phyloP scores from a whole-genome alignment of 2,888 invertebrate species.

The Tuberolachnus salignus region DNA sequence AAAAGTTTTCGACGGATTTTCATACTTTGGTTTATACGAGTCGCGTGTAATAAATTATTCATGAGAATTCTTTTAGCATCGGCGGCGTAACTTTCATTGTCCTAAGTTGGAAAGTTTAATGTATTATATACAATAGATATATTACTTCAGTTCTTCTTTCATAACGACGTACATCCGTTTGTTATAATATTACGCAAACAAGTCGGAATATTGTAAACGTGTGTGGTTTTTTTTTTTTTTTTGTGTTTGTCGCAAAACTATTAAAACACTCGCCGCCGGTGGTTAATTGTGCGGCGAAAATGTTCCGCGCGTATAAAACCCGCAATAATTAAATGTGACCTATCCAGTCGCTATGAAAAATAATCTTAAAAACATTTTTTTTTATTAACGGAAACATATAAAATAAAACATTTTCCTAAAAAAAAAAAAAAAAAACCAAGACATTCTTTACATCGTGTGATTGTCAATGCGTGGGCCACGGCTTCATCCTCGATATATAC shows the following conservation, averaged over 20 bases:
- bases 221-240: too few species aligned
- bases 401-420: too few species aligned
- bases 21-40: conserved; percentile 31
- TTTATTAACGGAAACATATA: too few species aligned
- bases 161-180: conserved; percentile 1
- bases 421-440: too few species aligned
- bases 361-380: too few species aligned
- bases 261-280: neutral
- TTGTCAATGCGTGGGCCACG: too few species aligned
- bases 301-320: too few species aligned
- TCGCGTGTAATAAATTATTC: conserved; percentile 38
- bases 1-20: conserved; percentile 26
- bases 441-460: too few species aligned
- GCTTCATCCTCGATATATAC: too few species aligned
- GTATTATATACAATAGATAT: too few species aligned
- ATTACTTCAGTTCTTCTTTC: conserved; percentile 14
- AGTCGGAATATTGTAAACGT: conserved; percentile 12
- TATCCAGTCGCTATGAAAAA: neutral
- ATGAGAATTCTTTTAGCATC: conserved; percentile 29
- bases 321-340: neutral
- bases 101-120: too few species aligned
- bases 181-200: conserved; percentile 8
- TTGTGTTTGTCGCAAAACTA: conserved; percentile 3
- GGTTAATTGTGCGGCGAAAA: neutral
- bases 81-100: conserved; percentile 33